These are phyloP conservation scores for Sinhomidia bicolor DNA, from an alignment of 2,888 invertebrate genomes.

Conservation along the genomic window DNA sequence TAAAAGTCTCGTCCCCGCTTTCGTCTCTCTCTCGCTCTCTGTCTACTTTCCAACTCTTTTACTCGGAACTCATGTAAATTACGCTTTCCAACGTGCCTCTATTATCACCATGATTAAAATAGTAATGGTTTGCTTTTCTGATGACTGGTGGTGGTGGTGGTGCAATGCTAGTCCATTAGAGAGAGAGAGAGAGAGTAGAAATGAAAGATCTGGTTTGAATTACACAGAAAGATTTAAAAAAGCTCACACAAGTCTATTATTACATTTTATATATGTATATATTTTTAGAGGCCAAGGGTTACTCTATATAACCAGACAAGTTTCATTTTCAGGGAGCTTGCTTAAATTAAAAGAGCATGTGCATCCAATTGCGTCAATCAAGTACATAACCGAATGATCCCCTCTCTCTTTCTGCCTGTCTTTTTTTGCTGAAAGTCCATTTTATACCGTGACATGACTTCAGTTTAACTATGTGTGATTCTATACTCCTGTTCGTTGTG, in stretches of 20 bases:
- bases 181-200: no score
- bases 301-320: background rate
- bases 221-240: slow-evolving; percentile 1
- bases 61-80: no score
- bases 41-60: background rate
- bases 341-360: slow-evolving; percentile 22
- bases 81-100: background rate
- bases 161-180: no score
- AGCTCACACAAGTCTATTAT: background rate
- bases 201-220: slow-evolving; percentile 44
- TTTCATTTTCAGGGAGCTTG: slow-evolving; percentile 7
- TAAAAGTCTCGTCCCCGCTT: no score
- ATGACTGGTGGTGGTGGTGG: no score
- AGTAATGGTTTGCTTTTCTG: slow-evolving; percentile 10
- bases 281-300: background rate
- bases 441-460: slow-evolving; percentile 4
- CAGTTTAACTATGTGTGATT: background rate
- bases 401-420: no score
- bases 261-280: no score
- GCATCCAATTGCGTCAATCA: slow-evolving; percentile 51
- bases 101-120: background rate
- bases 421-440: background rate
- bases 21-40: slow-evolving; percentile 4
- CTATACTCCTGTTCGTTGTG: no score
- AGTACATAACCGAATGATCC: background rate